Evolutionary conservation across 1,140 invertebrate species (phyloP).

Genomic region (Adelges cooleyi): DNA sequence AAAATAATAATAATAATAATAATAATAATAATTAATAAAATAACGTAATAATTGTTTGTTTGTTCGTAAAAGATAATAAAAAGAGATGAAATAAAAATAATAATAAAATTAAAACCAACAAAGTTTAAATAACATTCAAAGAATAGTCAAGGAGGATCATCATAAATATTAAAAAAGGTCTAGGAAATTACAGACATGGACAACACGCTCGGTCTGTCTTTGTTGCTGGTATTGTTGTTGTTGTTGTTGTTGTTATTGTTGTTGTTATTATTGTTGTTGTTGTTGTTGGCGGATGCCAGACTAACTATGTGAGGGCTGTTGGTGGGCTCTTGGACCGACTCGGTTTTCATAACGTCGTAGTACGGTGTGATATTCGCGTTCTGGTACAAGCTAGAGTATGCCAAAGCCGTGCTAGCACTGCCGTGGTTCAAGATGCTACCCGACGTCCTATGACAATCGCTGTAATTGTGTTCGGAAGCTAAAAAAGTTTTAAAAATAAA

Average conservation of each 20-base stretch:
- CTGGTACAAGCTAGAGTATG: constrained; percentile 16
- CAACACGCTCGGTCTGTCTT: constrained; percentile 32
- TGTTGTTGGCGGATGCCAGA: constrained; percentile 26
- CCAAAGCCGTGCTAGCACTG: background rate
- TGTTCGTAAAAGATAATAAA: constrained; percentile 23
- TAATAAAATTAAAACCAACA: constrained; percentile 23
- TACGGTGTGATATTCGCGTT: constrained; percentile 14
- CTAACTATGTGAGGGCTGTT: constrained; percentile 30
- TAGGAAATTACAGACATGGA: constrained; percentile 22
- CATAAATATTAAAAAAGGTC: background rate
- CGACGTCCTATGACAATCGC: constrained; percentile 11
- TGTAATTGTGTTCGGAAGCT: constrained; percentile 23
- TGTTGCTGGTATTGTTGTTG: constrained; percentile 18
- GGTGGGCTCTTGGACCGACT: background rate
- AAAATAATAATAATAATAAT: constrained; percentile 18
- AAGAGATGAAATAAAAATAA: background rate
- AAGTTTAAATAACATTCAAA: constrained; percentile 13
- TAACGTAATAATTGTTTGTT: constrained; percentile 12
- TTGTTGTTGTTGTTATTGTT: constrained; percentile 31
- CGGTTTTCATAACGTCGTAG: constrained; percentile 25
- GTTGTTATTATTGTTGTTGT: constrained; percentile 29
- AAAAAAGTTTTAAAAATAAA: background rate
- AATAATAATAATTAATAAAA: constrained; percentile 3
- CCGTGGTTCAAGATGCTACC: constrained; percentile 15
- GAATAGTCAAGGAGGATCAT: constrained; percentile 11